These are phyloP conservation scores for Ectropis grisescens DNA, from an alignment of 1,140 invertebrate species.

Conservation along the genomic window DNA sequence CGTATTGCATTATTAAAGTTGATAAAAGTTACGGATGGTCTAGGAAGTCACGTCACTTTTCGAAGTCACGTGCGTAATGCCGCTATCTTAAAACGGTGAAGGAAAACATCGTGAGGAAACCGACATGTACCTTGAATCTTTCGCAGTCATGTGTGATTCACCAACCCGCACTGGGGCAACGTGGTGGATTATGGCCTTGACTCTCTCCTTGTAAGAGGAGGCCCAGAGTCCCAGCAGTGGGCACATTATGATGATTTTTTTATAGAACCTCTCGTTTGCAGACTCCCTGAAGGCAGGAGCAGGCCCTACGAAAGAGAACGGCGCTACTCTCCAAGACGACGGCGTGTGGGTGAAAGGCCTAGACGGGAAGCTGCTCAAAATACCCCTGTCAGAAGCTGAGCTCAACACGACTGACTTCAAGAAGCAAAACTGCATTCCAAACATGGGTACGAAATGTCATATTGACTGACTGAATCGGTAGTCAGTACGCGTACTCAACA, in stretches of 20 bases:
- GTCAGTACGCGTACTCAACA: no score
- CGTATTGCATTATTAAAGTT: no score
- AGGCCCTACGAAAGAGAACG: constrained; percentile 20
- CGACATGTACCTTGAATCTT: background rate
- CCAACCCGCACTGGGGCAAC: background rate
- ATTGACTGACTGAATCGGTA: no score
- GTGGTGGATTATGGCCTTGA: background rate
- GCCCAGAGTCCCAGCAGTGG: no score
- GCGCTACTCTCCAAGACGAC: constrained; percentile 24
- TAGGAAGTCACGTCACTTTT: no score
- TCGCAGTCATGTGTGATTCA: background rate
- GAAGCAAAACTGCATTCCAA: constrained; percentile 37
- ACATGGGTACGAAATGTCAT: constrained; percentile 36
- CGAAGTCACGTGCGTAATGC: no score
- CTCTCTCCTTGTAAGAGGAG: background rate
- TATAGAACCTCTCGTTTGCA: constrained; percentile 3
- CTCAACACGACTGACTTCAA: constrained; percentile 23
- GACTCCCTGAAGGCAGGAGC: constrained; percentile 31
- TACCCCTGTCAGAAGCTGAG: constrained; percentile 24
- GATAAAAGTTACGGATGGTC: no score
- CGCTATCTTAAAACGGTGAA: no score
- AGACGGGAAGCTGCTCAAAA: constrained; percentile 18
- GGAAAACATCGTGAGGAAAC: background rate
- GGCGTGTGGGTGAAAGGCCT: constrained; percentile 27
- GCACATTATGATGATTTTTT: background rate